Percentiles rank a stretch among this genome's conserved stretches.
phyloP scores from a whole-genome alignment of 2,113 vertebrate genomes.

The Suncus etruscus region DNA sequence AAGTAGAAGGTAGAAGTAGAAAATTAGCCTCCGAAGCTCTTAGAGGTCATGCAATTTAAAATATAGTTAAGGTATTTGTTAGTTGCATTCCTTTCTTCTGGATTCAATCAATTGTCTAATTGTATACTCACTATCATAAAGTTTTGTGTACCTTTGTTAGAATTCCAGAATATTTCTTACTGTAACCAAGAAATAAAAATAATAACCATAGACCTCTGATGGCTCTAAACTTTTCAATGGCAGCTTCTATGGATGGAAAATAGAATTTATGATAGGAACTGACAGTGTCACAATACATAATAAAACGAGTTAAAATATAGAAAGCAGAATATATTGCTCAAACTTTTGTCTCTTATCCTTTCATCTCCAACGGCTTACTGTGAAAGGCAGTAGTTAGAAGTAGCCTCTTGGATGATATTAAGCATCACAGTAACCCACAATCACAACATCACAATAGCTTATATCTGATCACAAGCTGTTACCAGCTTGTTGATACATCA shows the following conservation, averaged over 20 bases:
- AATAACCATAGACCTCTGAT: too few relatives aligned
- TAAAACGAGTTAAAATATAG: not conserved
- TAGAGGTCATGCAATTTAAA: not conserved
- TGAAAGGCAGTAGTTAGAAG: not conserved
- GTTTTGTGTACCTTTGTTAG: not conserved
- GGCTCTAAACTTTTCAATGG: not conserved
- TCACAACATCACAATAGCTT: not conserved
- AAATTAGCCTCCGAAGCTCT: not conserved
- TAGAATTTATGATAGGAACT: not conserved
- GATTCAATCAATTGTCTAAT: too few relatives aligned
- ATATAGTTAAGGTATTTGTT: not conserved
- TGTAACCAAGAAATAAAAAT: too few relatives aligned
- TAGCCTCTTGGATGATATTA: not conserved
- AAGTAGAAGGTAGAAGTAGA: not conserved
- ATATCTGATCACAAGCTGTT: not conserved
- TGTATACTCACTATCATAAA: not conserved
- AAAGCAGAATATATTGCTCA: not conserved
- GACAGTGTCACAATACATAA: not conserved
- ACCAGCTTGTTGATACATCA: not conserved
- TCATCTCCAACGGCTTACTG: not conserved
- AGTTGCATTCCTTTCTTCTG: not conserved
- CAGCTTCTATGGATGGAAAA: not conserved
- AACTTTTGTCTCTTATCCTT: not conserved
- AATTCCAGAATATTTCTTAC: too few relatives aligned
- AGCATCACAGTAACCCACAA: too few relatives aligned